Conservation (phyloP, 2,797 vertebrate species). For the Anguilla anguilla region DNA sequence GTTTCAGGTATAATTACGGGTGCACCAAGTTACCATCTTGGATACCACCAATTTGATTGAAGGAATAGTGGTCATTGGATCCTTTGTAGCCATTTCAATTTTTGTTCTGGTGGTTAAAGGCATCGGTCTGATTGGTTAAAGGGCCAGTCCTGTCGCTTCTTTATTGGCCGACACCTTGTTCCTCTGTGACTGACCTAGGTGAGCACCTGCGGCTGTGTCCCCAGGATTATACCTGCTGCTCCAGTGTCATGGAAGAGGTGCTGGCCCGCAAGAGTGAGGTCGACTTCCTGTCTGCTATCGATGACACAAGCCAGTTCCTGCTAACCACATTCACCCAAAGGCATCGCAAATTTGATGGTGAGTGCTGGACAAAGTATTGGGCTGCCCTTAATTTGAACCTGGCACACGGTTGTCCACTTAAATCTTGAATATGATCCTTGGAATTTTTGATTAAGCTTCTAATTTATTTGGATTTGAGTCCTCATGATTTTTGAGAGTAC, state of each 20-base stretch:
- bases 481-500: background rate
- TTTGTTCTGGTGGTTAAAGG: background rate
- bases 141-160: background rate
- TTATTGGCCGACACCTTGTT: background rate
- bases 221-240: conserved; percentile 89
- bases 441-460: background rate
- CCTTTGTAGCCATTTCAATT: background rate
- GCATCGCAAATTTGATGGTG: conserved; percentile 84
- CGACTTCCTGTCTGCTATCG: conserved; percentile 77
- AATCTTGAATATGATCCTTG: background rate
- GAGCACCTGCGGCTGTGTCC: conserved; percentile 88
- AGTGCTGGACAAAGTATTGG: conserved; percentile 38
- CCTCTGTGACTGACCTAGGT: conserved; percentile 63
- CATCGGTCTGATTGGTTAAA: background rate
- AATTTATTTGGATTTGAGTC: background rate
- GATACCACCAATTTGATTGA: background rate
- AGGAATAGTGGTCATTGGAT: background rate
- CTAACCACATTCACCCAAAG: conserved; percentile 80
- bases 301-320: conserved; percentile 83
- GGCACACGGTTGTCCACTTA: background rate
- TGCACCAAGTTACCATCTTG: background rate
- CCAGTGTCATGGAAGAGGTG: conserved; percentile 85
- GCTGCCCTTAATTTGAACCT: background rate
- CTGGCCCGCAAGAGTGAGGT: conserved; percentile 78
- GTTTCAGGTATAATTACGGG: background rate